These are phyloP conservation scores for Odontomyia ornata DNA, from an alignment of 2,888 invertebrate species.

Conservation along the genomic window DNA sequence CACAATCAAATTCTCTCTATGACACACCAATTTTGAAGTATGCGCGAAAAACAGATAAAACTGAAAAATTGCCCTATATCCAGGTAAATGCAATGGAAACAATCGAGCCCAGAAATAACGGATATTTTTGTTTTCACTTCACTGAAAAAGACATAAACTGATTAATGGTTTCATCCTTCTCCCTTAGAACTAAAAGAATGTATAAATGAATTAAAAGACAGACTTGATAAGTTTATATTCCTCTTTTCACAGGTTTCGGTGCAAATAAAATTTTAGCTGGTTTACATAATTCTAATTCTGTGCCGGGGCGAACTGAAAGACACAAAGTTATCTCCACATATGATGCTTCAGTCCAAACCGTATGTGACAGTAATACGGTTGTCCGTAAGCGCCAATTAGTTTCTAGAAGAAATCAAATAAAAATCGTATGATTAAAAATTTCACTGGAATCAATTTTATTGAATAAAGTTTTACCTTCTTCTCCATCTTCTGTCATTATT, in stretches of 20 bases:
- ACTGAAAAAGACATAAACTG: no score
- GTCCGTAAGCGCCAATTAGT: slow-evolving; percentile 75
- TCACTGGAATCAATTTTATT: not conserved
- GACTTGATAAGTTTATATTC: slow-evolving; percentile 71
- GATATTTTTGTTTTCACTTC: no score
- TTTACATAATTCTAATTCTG: slow-evolving; percentile 82
- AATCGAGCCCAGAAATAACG: no score
- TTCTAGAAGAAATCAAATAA: slow-evolving; percentile 49
- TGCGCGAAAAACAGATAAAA: no score
- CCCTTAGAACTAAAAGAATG: no score
- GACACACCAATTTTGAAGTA: no score
- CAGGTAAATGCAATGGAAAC: no score
- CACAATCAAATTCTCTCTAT: no score
- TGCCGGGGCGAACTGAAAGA: slow-evolving; percentile 73
- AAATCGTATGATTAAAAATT: no score
- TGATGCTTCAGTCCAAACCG: slow-evolving; percentile 92
- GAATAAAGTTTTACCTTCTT: slow-evolving; percentile 64
- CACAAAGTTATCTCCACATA: slow-evolving; percentile 87
- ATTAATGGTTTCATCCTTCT: no score
- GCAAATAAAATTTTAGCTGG: slow-evolving; percentile 87
- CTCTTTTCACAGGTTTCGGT: slow-evolving; percentile 87
- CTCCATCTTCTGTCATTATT: slow-evolving; percentile 69
- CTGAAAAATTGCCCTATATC: no score
- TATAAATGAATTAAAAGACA: no score
- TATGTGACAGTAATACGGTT: slow-evolving; percentile 83